Conservation (phyloP, 1,140 invertebrate genomes). For the Orchesella cincta region DNA sequence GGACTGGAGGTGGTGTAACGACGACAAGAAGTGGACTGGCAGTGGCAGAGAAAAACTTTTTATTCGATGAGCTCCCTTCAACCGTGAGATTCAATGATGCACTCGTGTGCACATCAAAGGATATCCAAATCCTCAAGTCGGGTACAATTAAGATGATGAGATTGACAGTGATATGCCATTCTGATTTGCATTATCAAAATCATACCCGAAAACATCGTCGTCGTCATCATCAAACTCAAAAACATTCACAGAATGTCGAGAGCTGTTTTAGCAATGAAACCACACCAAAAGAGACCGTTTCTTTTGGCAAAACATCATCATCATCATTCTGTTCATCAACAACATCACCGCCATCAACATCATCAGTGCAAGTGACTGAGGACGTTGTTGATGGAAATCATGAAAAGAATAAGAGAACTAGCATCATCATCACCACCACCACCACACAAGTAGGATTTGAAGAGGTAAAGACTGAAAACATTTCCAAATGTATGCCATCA, state of each 20-base stretch:
- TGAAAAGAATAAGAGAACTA: background rate
- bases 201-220: background rate
- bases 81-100: conserved; percentile 43
- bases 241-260: background rate
- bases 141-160: conserved; percentile 47
- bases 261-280: background rate
- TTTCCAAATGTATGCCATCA: background rate
- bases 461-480: background rate
- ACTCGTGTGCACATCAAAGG: conserved; percentile 44
- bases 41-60: background rate
- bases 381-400: background rate
- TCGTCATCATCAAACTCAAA: conserved; percentile 10
- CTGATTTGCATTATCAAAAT: conserved; percentile 26
- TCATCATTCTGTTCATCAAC: background rate
- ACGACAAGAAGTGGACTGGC: background rate
- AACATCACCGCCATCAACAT: background rate
- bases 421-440: background rate
- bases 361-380: conserved; percentile 7
- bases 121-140: conserved; percentile 43
- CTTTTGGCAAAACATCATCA: background rate
- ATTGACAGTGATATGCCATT: conserved; percentile 44
- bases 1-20: background rate
- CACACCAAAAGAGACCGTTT: background rate
- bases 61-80: conserved; percentile 12
- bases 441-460: background rate